A percentile compares a stretch with the other conserved stretches of the same genome.
Evolutionary conservation across 2,888 invertebrate species (phyloP).

Genomic region (Drosophila merina): DNA sequence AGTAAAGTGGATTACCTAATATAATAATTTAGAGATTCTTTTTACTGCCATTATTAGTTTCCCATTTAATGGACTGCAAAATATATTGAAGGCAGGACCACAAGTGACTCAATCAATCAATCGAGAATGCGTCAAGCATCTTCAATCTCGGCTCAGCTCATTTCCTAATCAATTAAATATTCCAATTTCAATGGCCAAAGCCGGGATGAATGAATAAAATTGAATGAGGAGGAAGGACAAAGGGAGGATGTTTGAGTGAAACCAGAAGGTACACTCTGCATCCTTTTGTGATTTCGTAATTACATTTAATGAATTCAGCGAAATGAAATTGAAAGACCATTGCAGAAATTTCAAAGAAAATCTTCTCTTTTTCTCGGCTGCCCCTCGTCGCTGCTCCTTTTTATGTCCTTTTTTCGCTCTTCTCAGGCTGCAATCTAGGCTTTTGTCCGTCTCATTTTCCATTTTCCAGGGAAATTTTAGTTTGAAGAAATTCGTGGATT

Average conservation of each 20-base stretch:
- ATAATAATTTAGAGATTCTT: too few relatives aligned
- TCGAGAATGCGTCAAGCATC: not conserved
- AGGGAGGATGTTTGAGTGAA: slow-evolving; percentile 9
- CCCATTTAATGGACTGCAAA: not conserved
- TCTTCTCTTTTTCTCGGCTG: slow-evolving; percentile 4
- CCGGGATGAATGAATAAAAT: slow-evolving; percentile 44
- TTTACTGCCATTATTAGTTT: too few relatives aligned
- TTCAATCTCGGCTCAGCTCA: slow-evolving; percentile 57
- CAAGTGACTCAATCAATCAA: slow-evolving; percentile 16
- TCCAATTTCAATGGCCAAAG: slow-evolving; percentile 53
- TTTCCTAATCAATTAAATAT: slow-evolving; percentile 79
- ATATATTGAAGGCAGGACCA: not conserved
- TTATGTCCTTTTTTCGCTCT: slow-evolving; percentile 11
- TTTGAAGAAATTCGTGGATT: slow-evolving; percentile 13
- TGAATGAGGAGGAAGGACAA: slow-evolving; percentile 18
- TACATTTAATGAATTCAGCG: slow-evolving; percentile 72
- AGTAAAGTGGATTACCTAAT: not conserved
- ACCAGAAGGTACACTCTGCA: slow-evolving; percentile 25
- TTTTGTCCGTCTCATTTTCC: slow-evolving; percentile 42
- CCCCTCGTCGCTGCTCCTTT: slow-evolving; percentile 6
- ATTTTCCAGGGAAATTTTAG: slow-evolving; percentile 48
- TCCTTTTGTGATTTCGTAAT: slow-evolving; percentile 73
- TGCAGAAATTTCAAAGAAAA: slow-evolving; percentile 29
- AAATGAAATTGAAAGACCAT: slow-evolving; percentile 65
- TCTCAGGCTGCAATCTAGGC: slow-evolving; percentile 25